Evolutionary conservation across 2,888 invertebrate species (phyloP), one percentile per base, ranked within the genome.

Genomic region (Parnassius glacialis): DNA sequence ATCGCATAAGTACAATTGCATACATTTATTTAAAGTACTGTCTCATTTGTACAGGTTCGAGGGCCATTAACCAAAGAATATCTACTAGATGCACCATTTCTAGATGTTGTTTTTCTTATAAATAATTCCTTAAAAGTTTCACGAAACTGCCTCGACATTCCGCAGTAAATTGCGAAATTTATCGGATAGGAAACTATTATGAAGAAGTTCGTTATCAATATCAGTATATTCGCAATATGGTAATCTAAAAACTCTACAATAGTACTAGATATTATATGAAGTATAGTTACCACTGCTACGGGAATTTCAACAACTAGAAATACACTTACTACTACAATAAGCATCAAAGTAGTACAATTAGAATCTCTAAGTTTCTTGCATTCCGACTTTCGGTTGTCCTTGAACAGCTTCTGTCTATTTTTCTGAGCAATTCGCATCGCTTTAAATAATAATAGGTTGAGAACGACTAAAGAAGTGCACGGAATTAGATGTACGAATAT

Each of bases 111-210:
- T 0, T 93, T 93, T 54, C 94, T 84, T 51, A 96, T 93, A 78
- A 98, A 98, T 11, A 94, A 80, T 74, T 95, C 96, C 76, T 96
- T 97, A 82, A 98, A 98, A 0, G 98, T 98, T 81, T 98, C 97
- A 59, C 98, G 93, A 84, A 98, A 98, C 81, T 97, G 97, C 42
- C 97, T 92, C 47, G 97, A 97, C 98, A 98, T 99, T 42, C 97
- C 97, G 81, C 98, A 98, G 79, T 98, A 98, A 69, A 98, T 97
- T 65, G 97, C 98, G 77, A 98, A 98, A 83, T 98, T 98, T 64
- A 98, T 95, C n/a, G 97, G 97, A 84, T 98, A 98, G 54, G 97
- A 97, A 45, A 97, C 93, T 64, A 97, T 95, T 66, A 98, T 96
- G 81, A 97, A 95, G 87, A 98, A 97, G 89, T 98, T 98, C 10